These are phyloP conservation scores for Etia nguti DNA, from an alignment of 2,113 vertebrate genomes.

Conservation along the genomic window DNA sequence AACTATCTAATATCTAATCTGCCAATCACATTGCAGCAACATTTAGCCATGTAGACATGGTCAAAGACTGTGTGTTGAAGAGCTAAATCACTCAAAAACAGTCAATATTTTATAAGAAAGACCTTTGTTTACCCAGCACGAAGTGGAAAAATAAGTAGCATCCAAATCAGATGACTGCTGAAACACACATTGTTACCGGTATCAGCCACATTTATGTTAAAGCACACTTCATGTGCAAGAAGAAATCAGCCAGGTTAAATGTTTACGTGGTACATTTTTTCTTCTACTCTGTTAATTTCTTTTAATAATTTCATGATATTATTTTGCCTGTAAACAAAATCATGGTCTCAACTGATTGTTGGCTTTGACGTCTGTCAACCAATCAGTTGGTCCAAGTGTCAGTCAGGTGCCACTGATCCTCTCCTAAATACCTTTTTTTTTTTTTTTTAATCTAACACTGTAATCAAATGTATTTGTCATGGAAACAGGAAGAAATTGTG, in stretches of 20 bases:
- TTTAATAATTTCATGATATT: background rate
- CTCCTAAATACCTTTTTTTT: background rate
- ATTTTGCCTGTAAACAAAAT: background rate
- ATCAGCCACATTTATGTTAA: background rate
- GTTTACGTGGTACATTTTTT: background rate
- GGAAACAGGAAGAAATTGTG: background rate
- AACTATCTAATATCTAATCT: background rate
- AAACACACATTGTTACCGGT: background rate
- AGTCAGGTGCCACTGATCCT: background rate
- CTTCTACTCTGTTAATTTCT: background rate
- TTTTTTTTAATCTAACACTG: background rate
- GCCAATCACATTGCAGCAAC: background rate
- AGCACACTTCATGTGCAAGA: background rate
- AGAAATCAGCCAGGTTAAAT: background rate
- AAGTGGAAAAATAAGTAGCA: background rate
- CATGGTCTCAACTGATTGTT: background rate
- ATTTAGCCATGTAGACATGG: background rate
- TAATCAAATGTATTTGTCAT: background rate
- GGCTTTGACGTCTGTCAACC: background rate
- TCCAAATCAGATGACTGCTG: background rate
- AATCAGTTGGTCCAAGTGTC: background rate
- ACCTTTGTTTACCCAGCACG: background rate
- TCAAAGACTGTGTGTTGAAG: background rate
- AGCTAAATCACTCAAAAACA: background rate
- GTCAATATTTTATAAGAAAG: background rate